Percentiles rank a stretch among this genome's conserved stretches.
phyloP scores from a whole-genome alignment of 2,888 invertebrate species.

The Drosophila conformis region DNA sequence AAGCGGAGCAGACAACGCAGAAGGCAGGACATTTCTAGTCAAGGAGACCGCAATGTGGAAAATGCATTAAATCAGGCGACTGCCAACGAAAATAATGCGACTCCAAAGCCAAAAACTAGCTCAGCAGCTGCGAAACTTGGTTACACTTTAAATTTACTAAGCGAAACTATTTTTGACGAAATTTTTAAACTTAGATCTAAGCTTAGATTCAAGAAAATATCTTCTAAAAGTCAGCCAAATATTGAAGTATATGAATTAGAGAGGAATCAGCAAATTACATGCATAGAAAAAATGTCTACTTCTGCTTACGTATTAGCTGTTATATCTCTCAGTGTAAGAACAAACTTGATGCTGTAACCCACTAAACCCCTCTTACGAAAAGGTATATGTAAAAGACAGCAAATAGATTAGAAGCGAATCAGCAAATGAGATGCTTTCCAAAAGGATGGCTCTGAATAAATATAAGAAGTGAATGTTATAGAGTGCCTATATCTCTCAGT shows the following conservation, averaged over 20 bases:
- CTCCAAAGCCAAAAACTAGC: neutral
- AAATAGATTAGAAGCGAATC: neutral
- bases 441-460: neutral
- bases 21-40: conserved; percentile 13
- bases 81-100: conserved; percentile 14
- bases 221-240: neutral
- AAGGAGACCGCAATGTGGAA: conserved; percentile 40
- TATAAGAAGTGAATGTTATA: fast-evolving
- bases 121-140: neutral
- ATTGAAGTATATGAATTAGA: neutral
- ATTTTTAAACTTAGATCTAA: neutral
- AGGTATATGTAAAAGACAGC: neutral
- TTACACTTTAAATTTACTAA: conserved; percentile 6
- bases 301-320: neutral
- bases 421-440: neutral
- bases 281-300: fast-evolving
- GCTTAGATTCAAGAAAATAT: neutral
- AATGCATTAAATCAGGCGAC: conserved; percentile 53
- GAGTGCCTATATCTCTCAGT: neutral
- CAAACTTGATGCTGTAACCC: neutral
- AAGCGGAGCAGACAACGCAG: conserved; percentile 27
- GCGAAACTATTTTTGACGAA: neutral
- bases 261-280: neutral
- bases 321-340: neutral
- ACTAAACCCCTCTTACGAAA: neutral